Base-by-base conservation (phyloP, 2,888 invertebrate genomes). In the Drosophila anomelani region DNA sequence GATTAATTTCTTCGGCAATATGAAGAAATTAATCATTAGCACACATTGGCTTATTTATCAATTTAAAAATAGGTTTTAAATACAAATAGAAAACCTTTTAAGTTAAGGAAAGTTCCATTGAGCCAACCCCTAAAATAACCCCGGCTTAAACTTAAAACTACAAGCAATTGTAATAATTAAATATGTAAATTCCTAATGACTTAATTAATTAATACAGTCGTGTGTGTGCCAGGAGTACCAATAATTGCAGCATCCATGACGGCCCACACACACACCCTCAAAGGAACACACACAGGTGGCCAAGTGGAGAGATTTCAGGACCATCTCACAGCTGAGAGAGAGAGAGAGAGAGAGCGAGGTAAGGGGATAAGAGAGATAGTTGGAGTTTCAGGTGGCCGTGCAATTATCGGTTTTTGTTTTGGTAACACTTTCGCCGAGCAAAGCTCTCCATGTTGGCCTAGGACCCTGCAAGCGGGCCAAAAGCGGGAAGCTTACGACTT, bases 401-500 rank as follows among this genome's bases (percentile, higher is more conserved):
- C 89, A 83, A 83, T 87, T 88, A 85, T 89, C 75, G 58, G 77
- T 90, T 88, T 71, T 89, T 88, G 88, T 88, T 88, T 88, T 88
- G 88, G 72, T 89, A 77, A 64, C 85, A 46, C 39, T 77, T 88
- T 89, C 88, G 90, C 59, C 72, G 76, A 75, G 58, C 20, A 77
- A 80, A 84, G 87, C 85, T 86, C 80, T 71, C 43, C 61, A 46
- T 81, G 75, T 89, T 89, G 79, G 83, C 85, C 85, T 89, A 90
- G 89, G 90, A 82, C 70, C 36, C 61, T 67, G 72, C 72, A 70
- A 78, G 72, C 79, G 76, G 58, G 68, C 38, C 20, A 58, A 85
- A 46, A n/a, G 47, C 29, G 29, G 5, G 34, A 87, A 81, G 89
- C 87, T 89, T 49, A 66, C 77, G 62, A 58, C 61, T 63, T 71